Conservation (phyloP, 2,797 vertebrate species). For the Xiphophorus birchmanni region DNA sequence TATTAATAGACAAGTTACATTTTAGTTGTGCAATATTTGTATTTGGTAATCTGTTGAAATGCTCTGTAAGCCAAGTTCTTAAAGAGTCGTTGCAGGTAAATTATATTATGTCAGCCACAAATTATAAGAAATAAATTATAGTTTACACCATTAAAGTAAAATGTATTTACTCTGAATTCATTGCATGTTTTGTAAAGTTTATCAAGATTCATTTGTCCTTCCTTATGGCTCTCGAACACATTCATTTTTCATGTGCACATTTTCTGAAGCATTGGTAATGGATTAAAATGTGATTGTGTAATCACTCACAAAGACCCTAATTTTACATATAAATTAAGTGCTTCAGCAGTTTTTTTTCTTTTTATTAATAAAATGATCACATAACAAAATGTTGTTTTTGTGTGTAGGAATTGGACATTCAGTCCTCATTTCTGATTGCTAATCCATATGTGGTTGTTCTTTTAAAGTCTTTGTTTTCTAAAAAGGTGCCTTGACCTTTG, state of each 20-base stretch:
- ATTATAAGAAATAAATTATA: background rate
- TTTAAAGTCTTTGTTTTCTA: conserved; percentile 32
- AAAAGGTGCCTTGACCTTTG: conserved; percentile 7
- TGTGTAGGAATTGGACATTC: conserved; percentile 24
- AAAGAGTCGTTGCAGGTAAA: background rate
- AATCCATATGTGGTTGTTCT: conserved; percentile 38
- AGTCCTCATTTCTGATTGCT: conserved; percentile 42
- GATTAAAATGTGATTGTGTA: too few relatives aligned
- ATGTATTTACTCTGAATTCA: background rate
- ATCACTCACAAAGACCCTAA: too few relatives aligned
- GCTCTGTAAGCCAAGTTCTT: background rate
- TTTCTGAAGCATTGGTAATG: too few relatives aligned
- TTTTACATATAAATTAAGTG: too few relatives aligned
- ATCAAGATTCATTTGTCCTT: background rate
- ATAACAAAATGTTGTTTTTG: background rate
- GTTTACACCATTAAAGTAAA: background rate
- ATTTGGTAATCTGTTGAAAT: background rate
- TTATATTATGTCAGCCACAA: background rate
- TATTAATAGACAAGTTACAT: background rate
- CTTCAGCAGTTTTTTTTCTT: background rate
- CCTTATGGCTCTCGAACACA: background rate
- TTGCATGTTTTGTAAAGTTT: background rate
- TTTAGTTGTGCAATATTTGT: background rate
- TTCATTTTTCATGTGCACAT: too few relatives aligned
- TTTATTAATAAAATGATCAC: background rate